These are phyloP conservation scores for Ephydatia muelleri DNA, from an alignment of 37 sponge, comb jelly and placozoan species.

Conservation along the genomic window DNA sequence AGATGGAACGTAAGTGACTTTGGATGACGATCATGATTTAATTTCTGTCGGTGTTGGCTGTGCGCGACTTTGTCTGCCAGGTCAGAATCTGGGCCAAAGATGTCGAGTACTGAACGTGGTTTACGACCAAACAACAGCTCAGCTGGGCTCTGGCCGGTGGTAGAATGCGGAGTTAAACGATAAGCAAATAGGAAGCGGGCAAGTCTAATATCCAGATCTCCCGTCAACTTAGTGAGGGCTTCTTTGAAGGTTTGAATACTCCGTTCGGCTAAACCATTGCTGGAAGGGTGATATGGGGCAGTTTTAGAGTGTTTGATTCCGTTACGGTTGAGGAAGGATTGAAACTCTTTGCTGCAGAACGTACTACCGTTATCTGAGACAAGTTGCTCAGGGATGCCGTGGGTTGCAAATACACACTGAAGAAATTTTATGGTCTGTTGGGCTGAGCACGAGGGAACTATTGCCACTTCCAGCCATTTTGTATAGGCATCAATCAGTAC, in stretches of 20 bases:
- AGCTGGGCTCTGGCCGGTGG: slow-evolving; percentile 10
- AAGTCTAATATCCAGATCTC: slow-evolving; percentile 4
- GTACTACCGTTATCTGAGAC: no score
- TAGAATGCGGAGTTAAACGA: neutral
- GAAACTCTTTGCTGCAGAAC: no score
- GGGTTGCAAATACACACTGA: slow-evolving; percentile 24
- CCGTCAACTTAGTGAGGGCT: slow-evolving; percentile 8
- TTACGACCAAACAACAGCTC: slow-evolving; percentile 8
- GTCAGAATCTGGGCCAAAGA: slow-evolving; percentile 7
- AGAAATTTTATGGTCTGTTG: neutral
- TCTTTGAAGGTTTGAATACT: slow-evolving; percentile 15
- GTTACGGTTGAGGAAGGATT: no score
- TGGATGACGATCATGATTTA: no score
- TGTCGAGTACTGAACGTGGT: slow-evolving; percentile 3
- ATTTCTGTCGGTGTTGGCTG: no score
- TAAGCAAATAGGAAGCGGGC: slow-evolving; percentile 16
- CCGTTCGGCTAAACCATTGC: slow-evolving; percentile 15
- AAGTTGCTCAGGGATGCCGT: slow-evolving; percentile 21
- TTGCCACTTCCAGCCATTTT: slow-evolving; percentile 31
- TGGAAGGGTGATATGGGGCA: slow-evolving; percentile 16
- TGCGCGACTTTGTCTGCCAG: no score
- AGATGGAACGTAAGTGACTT: no score
- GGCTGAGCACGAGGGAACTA: slow-evolving; percentile 13
- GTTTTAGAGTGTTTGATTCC: no score
- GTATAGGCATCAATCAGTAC: slow-evolving; percentile 28